Evolutionary conservation across 2,797 vertebrate species (phyloP).

Genomic region (Pitangus sulphuratus): DNA sequence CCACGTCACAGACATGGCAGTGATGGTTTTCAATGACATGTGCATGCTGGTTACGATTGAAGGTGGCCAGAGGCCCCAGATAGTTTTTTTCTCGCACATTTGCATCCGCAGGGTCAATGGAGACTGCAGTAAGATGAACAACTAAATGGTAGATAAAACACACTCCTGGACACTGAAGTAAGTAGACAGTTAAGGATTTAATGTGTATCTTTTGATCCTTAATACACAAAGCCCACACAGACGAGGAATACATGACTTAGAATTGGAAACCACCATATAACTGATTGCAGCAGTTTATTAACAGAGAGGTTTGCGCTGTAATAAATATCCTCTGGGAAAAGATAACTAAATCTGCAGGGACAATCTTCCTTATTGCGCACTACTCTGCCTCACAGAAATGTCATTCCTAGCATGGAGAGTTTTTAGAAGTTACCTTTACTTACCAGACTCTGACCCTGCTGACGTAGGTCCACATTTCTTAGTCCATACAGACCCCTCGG

Average conservation of each 20-base stretch:
- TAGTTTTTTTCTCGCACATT: constrained; percentile 87
- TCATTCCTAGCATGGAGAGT: neutral
- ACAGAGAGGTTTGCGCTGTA: accelerated
- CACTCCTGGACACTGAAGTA: constrained; percentile 86
- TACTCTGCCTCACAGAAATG: neutral
- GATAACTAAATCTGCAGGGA: neutral
- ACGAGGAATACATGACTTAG: neutral
- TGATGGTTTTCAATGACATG: constrained; percentile 98
- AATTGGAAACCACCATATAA: neutral
- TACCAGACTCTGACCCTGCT: neutral
- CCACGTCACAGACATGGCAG: constrained; percentile 95
- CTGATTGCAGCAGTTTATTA: neutral
- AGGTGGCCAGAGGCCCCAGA: constrained; percentile 83
- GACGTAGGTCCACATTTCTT: neutral
- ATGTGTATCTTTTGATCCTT: neutral
- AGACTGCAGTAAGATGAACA: constrained; percentile 91
- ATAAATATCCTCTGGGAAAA: neutral
- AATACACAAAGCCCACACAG: neutral
- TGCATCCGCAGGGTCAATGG: constrained; percentile 91
- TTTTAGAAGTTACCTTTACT: neutral
- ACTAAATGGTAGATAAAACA: constrained; percentile 88
- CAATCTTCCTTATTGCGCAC: neutral
- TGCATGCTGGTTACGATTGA: constrained; percentile 87
- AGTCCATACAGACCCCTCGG: neutral
- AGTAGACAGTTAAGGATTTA: constrained; percentile 70